Evolutionary conservation across 2,888 invertebrate genomes (phyloP), one percentile per base, ranked within the genome.

Genomic region (Scrobipalpa costella): DNA sequence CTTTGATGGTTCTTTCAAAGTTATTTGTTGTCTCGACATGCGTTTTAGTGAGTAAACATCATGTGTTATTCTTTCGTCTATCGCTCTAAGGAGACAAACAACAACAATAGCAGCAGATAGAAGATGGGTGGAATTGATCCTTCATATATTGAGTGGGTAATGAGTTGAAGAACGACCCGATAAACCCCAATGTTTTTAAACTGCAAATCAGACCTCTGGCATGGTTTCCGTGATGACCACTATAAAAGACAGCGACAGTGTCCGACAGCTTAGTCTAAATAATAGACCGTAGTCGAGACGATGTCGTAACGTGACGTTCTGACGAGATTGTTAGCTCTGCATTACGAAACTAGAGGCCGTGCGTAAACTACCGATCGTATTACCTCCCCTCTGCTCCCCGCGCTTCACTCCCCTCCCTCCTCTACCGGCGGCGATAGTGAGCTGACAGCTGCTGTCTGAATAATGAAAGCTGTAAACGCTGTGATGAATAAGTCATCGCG

Each of bases 401-500:
- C 40, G 11, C 40, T n/a, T 11, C 40, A 2, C 13, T 40, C 13
- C 40, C 13, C 7, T n/a, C 11, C 40, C 40, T n/a, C 40, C 40
- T 3, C 40, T 7, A n/a, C 40, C 40, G 0, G 13, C 40, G 40
- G 40, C n/a, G 40, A 40, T 40, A 13, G 40, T n/a, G 40, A 11
- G 5, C 38, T 40, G 40, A 40, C 40, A 7, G 40, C 40, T 13
- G 40, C 40, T 40, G 40, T 40, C 40, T 40, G 40, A 40, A 40
- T 40, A 40, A 40, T 40, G 13, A 40, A 40, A 6, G 13, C 40
- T 40, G 40, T 40, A 40, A 40, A 40, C 13, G 40, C 40, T 40
- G 40, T n/a, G 40, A 40, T 40, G 40, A 40, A 40, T 40, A 40
- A 40, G 13, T 40, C 40, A 40, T 40, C 40, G 40, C n/a, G 40